These are phyloP conservation scores for Scaptomyza pallida DNA, from an alignment of 1,140 invertebrate genomes.

Conservation along the genomic window DNA sequence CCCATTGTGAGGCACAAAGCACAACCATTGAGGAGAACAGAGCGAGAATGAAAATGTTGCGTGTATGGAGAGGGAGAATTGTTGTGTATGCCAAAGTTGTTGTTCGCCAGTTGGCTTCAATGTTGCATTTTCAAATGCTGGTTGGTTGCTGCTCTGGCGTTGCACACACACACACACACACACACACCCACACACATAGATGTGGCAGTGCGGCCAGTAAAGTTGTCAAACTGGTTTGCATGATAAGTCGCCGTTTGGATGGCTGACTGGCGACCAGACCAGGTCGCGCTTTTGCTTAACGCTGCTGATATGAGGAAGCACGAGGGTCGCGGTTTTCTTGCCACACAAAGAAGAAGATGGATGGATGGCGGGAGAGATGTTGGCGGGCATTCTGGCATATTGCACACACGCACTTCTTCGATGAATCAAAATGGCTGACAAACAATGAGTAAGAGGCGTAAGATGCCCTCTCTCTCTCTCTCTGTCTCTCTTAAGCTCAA, in stretches of 20 bases:
- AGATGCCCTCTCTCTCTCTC: neutral
- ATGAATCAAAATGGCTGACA: slow-evolving; percentile 67
- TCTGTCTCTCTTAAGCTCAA: no score
- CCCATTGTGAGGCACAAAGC: slow-evolving; percentile 69
- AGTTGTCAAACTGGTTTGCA: slow-evolving; percentile 78
- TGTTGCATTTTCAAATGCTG: slow-evolving; percentile 83
- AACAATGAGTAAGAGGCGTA: neutral
- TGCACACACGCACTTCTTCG: slow-evolving; percentile 62
- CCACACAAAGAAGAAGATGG: neutral
- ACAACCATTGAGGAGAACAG: slow-evolving; percentile 62
- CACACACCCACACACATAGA: slow-evolving; percentile 18
- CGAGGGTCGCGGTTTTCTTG: slow-evolving; percentile 40
- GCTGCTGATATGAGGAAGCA: slow-evolving; percentile 70
- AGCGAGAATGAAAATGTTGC: slow-evolving; percentile 51
- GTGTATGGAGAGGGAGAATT: slow-evolving; percentile 70
- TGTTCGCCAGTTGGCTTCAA: slow-evolving; percentile 70
- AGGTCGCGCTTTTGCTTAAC: slow-evolving; percentile 70
- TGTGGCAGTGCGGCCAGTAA: slow-evolving; percentile 36
- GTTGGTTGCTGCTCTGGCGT: slow-evolving; percentile 68
- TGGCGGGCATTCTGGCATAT: no score
- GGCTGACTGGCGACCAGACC: slow-evolving; percentile 59
- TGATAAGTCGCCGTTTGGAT: slow-evolving; percentile 54
- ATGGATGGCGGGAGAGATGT: neutral
- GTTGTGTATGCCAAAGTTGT: slow-evolving; percentile 64
- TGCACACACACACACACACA: slow-evolving; percentile 47